Evolutionary conservation across 2,888 invertebrate species (phyloP).

Genomic region (Litoditis marina): DNA sequence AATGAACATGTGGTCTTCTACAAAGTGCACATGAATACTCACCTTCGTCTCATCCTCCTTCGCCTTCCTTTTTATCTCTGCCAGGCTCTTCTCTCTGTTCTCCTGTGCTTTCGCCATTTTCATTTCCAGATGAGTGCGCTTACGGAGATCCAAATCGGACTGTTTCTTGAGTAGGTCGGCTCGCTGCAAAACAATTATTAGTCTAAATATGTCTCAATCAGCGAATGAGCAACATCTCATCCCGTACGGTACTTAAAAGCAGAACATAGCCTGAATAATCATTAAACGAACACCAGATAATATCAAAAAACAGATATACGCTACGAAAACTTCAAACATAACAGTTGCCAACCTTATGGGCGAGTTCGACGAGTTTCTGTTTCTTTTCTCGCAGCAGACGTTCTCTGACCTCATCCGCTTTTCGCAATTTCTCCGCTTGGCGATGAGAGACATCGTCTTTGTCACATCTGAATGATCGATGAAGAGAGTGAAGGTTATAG

Average conservation of each 20-base stretch:
- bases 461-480: constrained; percentile 18
- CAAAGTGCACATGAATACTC: background rate
- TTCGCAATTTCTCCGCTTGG: constrained; percentile 85
- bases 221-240: background rate
- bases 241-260: too few relatives aligned
- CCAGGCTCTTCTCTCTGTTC: constrained; percentile 75
- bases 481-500: background rate
- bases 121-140: constrained; percentile 64
- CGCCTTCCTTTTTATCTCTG: constrained; percentile 81
- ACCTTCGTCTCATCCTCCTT: constrained; percentile 93
- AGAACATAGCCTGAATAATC: too few relatives aligned
- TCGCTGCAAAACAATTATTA: constrained; percentile 63
- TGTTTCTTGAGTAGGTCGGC: constrained; percentile 75
- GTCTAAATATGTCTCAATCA: background rate
- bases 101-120: constrained; percentile 76
- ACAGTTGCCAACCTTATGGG: constrained; percentile 74
- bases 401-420: constrained; percentile 82
- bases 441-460: constrained; percentile 59
- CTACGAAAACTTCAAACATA: background rate
- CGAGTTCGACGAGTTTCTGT: constrained; percentile 78
- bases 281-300: too few relatives aligned
- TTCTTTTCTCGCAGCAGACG: constrained; percentile 80
- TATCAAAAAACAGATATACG: background rate
- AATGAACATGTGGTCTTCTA: too few relatives aligned
- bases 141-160: constrained; percentile 78